Conservation (phyloP, 1,140 invertebrate species). For the Caerostris darwini region DNA sequence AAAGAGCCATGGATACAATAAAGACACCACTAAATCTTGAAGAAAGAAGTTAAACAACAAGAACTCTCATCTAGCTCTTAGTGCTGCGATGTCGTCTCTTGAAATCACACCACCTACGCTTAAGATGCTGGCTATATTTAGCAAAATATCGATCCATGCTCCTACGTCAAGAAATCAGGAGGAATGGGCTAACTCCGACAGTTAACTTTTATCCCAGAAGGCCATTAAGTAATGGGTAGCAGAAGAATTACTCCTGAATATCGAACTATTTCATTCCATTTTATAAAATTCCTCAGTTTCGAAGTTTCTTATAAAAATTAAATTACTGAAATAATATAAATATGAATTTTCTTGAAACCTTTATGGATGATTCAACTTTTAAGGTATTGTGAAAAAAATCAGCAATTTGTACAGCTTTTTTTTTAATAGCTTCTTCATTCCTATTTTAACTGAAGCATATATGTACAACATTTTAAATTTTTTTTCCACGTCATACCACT, state of each 20-base stretch:
- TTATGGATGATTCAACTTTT: too few species aligned
- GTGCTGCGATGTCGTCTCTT: background rate
- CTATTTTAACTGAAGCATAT: too few species aligned
- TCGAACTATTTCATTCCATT: too few species aligned
- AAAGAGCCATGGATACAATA: background rate
- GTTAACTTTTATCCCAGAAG: background rate
- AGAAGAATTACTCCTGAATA: background rate
- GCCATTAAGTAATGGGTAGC: background rate
- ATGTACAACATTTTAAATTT: too few species aligned
- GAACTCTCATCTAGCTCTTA: background rate
- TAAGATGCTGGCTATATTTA: slow-evolving; percentile 47
- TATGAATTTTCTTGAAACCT: too few species aligned
- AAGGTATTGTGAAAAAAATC: too few species aligned
- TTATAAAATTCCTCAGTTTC: too few species aligned
- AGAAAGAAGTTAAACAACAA: background rate
- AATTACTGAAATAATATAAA: too few species aligned
- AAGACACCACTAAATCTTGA: background rate
- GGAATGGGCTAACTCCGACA: background rate
- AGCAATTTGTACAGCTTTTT: too few species aligned
- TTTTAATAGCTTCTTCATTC: too few species aligned
- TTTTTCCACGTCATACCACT: too few species aligned
- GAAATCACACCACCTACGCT: background rate
- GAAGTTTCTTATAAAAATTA: too few species aligned
- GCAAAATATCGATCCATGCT: background rate
- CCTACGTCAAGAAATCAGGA: slow-evolving; percentile 37